phyloP scores from a whole-genome alignment of 2,113 vertebrate species.

The Mastomys natalensis region DNA sequence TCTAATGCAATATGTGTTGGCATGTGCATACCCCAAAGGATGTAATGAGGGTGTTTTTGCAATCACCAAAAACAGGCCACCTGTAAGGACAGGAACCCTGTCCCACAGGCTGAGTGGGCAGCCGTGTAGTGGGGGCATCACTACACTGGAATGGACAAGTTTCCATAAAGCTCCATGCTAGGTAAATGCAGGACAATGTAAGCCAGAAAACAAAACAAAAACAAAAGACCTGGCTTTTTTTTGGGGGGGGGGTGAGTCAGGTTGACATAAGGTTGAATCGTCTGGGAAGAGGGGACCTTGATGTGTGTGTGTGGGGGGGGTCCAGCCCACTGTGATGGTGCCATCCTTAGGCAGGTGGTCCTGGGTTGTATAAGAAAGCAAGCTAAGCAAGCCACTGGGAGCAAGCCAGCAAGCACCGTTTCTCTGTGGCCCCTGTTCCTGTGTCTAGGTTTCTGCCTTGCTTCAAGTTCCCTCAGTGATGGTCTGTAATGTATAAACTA shows the following conservation, averaged over 20 bases:
- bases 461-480: neutral
- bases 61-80: neutral
- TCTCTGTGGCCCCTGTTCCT: neutral
- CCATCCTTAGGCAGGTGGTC: neutral
- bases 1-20: too few species aligned
- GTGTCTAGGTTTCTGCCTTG: neutral
- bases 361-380: neutral
- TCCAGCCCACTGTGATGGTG: too few species aligned
- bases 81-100: neutral
- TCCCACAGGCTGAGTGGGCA: neutral
- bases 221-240: neutral
- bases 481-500: neutral
- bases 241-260: neutral
- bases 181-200: neutral
- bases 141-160: neutral
- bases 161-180: neutral
- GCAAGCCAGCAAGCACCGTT: too few species aligned
- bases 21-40: neutral
- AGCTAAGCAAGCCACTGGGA: neutral
- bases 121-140: rapidly evolving
- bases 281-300: neutral
- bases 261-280: neutral
- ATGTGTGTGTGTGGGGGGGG: too few species aligned
- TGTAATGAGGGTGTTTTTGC: too few species aligned
- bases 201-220: neutral